Evolutionary conservation across 2,797 vertebrate species (phyloP), one percentile per base, ranked within the genome.

Genomic region (Danio kyathit): DNA sequence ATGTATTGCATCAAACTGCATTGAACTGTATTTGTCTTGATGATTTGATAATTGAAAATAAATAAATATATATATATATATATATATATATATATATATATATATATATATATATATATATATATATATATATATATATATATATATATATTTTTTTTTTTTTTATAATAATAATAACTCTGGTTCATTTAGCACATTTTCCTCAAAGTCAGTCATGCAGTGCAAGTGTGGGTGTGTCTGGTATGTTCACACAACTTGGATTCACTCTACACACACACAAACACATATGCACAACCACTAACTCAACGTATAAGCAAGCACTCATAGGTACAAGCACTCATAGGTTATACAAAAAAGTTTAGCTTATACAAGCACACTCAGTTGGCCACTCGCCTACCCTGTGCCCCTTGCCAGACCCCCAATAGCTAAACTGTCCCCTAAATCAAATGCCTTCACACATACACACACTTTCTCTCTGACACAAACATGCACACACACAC

Each of bases 251-350:
- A 43, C 51, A 71, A 19, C 69, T 69, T 74, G 17, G 66, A 80
- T 75, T 57, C 40, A 56, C 43, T 38, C 10, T 64, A 29, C 29
- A 29, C 3, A 29, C 29, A 29, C 29, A 29, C 29, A 71, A 83
- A 79, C 61, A 67, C 70, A 77, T 83, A 79, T 29, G 61, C 74
- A 63, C 43, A 72, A 56, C 69, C 67, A 76, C 74, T 64, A 74
- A 29, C 29, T 29, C 29, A 51, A 69, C 67, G 65, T 19, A 73
- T 73, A 80, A 51, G 82, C 71, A 80, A 51, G 82, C 71, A 86
- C 70, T 80, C 75, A 83, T 54, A 48, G 64, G 59, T 83, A n/a
- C n/a, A n/a, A n/a, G 82, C 71, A 86, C 70, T 80, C 75, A 83
- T 54, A 48, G 64, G 59, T 83, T n/a, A n/a, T n/a, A n/a, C n/a